These are phyloP conservation scores for Aldabrachelys gigantea DNA, from an alignment of 2,113 vertebrate species.

Conservation along the genomic window DNA sequence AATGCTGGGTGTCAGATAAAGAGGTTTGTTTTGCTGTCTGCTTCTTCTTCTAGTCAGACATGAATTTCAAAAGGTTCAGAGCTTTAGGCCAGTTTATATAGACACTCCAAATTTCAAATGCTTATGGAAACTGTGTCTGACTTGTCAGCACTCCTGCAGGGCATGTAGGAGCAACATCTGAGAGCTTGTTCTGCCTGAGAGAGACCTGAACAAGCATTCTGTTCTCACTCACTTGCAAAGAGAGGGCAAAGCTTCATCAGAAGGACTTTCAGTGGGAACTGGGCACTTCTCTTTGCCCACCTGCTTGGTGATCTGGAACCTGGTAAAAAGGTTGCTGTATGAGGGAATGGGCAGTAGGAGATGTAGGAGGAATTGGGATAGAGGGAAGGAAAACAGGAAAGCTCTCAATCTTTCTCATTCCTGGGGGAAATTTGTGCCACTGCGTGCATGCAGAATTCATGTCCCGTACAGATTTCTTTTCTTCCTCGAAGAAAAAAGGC, in stretches of 20 bases:
- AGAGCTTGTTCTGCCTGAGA: not conserved
- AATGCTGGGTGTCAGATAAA: not conserved
- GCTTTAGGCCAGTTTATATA: not conserved
- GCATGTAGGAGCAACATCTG: not conserved
- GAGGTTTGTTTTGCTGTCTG: not conserved
- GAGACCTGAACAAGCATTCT: not conserved
- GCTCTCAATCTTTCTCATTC: too few species aligned
- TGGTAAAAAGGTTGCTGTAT: not conserved
- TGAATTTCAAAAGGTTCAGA: not conserved
- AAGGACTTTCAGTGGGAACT: not conserved
- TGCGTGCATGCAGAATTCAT: too few species aligned
- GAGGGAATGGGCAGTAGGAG: not conserved
- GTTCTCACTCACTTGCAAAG: rapidly evolving
- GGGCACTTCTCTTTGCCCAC: not conserved
- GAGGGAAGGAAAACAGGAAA: not conserved
- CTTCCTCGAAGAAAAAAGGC: too few species aligned
- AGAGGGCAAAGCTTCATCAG: not conserved
- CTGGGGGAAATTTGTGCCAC: too few species aligned
- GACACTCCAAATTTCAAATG: not conserved
- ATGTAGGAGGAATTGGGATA: not conserved
- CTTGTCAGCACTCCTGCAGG: not conserved
- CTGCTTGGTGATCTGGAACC: not conserved
- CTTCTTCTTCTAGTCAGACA: not conserved
- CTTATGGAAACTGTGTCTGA: not conserved
- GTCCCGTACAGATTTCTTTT: too few species aligned